A percentile compares a stretch with the other conserved stretches of the same genome.
These are phyloP conservation scores for Fabriciana adippe DNA, from an alignment of 2,888 invertebrate species.

Conservation along the genomic window DNA sequence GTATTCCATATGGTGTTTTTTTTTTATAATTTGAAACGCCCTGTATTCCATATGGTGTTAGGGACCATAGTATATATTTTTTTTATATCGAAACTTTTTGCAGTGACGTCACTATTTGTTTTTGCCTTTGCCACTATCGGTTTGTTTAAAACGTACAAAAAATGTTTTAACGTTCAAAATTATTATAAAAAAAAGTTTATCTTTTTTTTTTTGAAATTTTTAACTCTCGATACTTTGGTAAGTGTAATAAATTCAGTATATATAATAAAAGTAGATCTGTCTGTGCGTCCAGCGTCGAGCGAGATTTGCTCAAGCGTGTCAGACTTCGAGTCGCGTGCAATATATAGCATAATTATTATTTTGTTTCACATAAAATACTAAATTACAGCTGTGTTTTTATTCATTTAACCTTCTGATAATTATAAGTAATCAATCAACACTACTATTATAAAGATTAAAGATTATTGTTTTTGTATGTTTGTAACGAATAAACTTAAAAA, in stretches of 20 bases:
- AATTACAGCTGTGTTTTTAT: slow-evolving; percentile 53
- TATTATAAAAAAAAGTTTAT: no score
- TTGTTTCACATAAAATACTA: slow-evolving; percentile 80
- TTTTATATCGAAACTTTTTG: not conserved
- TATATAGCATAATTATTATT: slow-evolving; percentile 82
- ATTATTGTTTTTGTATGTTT: no score
- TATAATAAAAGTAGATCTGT: slow-evolving; percentile 3
- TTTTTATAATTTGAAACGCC: not conserved
- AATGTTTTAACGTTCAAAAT: no score
- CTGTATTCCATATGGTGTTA: not conserved
- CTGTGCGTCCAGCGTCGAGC: slow-evolving; percentile 59
- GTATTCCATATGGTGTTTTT: not conserved
- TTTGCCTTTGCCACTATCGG: no score
- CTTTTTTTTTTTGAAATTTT: no score
- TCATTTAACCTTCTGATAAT: slow-evolving; percentile 31
- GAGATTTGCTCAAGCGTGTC: slow-evolving; percentile 76
- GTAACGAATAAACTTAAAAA: no score
- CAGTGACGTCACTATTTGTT: no score
- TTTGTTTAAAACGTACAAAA: no score
- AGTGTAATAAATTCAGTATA: not conserved
- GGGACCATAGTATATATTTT: not conserved
- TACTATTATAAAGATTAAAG: no score
- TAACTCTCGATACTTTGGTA: no score
- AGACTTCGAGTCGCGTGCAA: slow-evolving; percentile 76
- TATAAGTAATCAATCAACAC: not conserved